These are phyloP conservation scores for Callopanchax toddi DNA, from an alignment of 2,113 vertebrate genomes.

Conservation along the genomic window DNA sequence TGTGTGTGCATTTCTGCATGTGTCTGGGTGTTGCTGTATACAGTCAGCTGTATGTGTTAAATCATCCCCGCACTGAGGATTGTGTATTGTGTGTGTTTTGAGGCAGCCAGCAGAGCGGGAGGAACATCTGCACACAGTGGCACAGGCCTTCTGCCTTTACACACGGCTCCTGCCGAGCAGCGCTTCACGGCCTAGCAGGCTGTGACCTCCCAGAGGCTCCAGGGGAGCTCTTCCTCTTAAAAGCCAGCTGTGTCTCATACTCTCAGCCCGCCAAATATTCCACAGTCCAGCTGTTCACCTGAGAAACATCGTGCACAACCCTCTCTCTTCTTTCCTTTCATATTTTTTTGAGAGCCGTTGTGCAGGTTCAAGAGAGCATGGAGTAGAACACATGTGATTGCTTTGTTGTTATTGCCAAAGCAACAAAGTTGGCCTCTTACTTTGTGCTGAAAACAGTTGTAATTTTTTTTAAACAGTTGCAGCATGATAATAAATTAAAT, in stretches of 20 bases:
- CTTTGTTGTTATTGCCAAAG: conserved; percentile 44
- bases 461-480: conserved; percentile 4
- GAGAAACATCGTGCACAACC: conserved; percentile 64
- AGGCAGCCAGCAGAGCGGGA: conserved; percentile 67
- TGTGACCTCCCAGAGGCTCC: conserved; percentile 80
- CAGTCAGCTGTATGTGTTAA: conserved; percentile 48
- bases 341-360: conserved; percentile 57
- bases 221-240: conserved; percentile 79
- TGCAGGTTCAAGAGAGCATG: conserved; percentile 52
- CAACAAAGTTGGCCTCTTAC: conserved; percentile 24
- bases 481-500: not conserved
- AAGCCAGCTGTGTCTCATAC: conserved; percentile 82
- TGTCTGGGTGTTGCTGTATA: conserved; percentile 36
- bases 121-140: conserved; percentile 80
- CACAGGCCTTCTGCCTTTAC: conserved; percentile 79
- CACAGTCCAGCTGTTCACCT: conserved; percentile 84
- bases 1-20: conserved; percentile 18
- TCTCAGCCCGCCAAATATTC: conserved; percentile 76
- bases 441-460: conserved; percentile 23
- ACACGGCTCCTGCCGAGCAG: conserved; percentile 68
- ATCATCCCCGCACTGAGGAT: conserved; percentile 48
- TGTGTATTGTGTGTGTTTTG: conserved; percentile 56
- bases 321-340: conserved; percentile 51
- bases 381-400: conserved; percentile 46
- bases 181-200: conserved; percentile 79